Evolutionary conservation across 2,797 vertebrate species (phyloP).

Genomic region (Channa striata): DNA sequence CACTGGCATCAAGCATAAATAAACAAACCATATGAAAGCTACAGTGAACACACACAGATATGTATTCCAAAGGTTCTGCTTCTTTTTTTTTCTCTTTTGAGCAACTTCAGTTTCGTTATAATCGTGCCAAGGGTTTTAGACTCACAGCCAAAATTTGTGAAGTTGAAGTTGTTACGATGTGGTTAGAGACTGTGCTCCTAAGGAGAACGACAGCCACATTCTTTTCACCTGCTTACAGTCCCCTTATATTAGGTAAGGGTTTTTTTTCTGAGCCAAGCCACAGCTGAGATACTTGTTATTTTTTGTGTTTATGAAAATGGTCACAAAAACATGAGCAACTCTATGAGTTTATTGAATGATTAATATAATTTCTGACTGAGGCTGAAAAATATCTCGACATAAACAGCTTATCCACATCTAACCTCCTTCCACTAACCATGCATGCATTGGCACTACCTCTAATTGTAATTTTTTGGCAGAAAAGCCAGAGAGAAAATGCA

Average conservation of each 20-base stretch:
- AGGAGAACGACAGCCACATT: not conserved
- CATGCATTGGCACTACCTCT: not conserved
- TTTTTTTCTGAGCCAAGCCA: no score
- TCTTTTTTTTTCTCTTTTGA: not conserved
- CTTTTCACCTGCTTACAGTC: not conserved
- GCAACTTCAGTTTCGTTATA: slow-evolving; percentile 1
- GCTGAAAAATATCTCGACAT: not conserved
- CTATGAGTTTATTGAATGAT: no score
- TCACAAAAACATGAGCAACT: no score
- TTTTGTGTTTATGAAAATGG: no score
- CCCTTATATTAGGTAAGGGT: no score
- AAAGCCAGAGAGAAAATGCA: slow-evolving; percentile 37
- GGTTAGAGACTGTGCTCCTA: not conserved
- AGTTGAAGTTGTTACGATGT: slow-evolving; percentile 16
- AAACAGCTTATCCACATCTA: not conserved
- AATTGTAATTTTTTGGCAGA: slow-evolving; percentile 36
- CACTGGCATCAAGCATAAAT: slow-evolving; percentile 64
- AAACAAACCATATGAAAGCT: slow-evolving; percentile 41
- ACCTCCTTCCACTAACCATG: slow-evolving; percentile 7
- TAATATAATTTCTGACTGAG: no score
- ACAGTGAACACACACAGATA: slow-evolving; percentile 21
- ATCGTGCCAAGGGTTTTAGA: slow-evolving; percentile 16
- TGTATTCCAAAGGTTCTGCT: slow-evolving; percentile 2
- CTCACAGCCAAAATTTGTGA: not conserved
- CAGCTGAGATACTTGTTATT: no score